Conservation (phyloP, 2,888 invertebrate species). For the Zonitis immaculata region DNA sequence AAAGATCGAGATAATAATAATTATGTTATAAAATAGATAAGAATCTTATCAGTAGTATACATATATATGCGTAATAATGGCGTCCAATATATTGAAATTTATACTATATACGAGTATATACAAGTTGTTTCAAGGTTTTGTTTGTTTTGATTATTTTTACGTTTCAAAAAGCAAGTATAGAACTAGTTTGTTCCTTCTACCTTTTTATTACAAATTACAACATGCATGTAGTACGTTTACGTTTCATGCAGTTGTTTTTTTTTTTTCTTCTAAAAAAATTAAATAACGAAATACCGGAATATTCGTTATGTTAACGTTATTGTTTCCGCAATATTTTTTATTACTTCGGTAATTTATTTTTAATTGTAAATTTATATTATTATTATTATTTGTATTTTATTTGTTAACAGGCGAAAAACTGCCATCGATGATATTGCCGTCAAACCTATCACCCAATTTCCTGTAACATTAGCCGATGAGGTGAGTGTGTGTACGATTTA, state of each 20-base stretch:
- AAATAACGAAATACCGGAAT: too few species aligned
- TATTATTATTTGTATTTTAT: too few species aligned
- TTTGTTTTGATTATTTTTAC: constrained; percentile 30
- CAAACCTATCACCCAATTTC: constrained; percentile 82
- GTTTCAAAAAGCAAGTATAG: constrained; percentile 25
- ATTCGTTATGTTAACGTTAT: constrained; percentile 34
- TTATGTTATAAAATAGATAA: not conserved
- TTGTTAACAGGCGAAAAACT: constrained; percentile 60
- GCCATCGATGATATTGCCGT: constrained; percentile 82
- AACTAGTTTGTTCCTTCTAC: constrained; percentile 29
- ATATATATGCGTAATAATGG: not conserved
- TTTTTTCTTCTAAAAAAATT: not conserved
- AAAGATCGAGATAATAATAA: too few species aligned
- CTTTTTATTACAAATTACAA: constrained; percentile 2
- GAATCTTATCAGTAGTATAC: not conserved
- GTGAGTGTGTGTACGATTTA: constrained; percentile 49
- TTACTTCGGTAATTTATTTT: constrained; percentile 31
- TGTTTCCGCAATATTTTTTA: constrained; percentile 38
- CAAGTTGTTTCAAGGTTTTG: constrained; percentile 26
- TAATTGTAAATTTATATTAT: too few species aligned
- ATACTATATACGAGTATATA: too few species aligned
- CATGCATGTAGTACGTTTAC: constrained; percentile 8
- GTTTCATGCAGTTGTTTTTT: not conserved
- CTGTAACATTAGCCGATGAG: constrained; percentile 78
- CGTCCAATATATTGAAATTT: not conserved